phyloP scores from a whole-genome alignment of 2,113 vertebrate genomes.

The Benthochromis sp. region DNA sequence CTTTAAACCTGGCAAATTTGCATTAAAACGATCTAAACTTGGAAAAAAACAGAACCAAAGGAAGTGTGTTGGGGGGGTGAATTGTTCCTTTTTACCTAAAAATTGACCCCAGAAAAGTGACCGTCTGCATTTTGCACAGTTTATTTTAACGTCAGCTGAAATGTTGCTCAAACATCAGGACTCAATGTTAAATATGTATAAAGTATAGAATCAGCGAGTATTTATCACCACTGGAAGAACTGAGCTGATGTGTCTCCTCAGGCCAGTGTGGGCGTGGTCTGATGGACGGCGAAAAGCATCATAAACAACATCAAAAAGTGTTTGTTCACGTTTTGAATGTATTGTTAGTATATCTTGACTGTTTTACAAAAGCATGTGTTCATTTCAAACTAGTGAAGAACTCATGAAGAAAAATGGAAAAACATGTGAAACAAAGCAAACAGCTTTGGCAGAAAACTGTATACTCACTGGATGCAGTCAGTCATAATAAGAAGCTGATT shows the following conservation, averaged over 20 bases:
- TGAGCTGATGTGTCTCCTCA: neutral
- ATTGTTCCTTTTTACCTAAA: neutral
- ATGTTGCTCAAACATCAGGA: neutral
- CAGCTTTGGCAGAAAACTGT: neutral
- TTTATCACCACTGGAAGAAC: neutral
- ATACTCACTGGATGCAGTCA: neutral
- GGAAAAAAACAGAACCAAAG: rapidly evolving
- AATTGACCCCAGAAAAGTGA: neutral
- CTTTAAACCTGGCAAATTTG: rapidly evolving
- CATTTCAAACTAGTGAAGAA: neutral
- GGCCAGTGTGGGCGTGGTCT: neutral
- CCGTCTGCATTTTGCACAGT: neutral
- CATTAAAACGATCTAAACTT: rapidly evolving
- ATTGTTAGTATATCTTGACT: neutral
- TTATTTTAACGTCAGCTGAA: neutral
- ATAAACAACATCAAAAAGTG: neutral
- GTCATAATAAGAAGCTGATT: neutral
- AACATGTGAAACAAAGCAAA: neutral
- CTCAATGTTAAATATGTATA: neutral
- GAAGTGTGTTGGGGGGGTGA: neutral
- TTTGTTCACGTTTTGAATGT: neutral
- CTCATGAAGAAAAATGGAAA: neutral
- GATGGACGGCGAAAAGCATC: neutral
- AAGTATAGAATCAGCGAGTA: neutral
- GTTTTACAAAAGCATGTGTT: neutral